A percentile compares a stretch with the other conserved stretches of the same genome.
phyloP scores from a whole-genome alignment of 2,113 vertebrate genomes.

The Megaptera novaeangliae region DNA sequence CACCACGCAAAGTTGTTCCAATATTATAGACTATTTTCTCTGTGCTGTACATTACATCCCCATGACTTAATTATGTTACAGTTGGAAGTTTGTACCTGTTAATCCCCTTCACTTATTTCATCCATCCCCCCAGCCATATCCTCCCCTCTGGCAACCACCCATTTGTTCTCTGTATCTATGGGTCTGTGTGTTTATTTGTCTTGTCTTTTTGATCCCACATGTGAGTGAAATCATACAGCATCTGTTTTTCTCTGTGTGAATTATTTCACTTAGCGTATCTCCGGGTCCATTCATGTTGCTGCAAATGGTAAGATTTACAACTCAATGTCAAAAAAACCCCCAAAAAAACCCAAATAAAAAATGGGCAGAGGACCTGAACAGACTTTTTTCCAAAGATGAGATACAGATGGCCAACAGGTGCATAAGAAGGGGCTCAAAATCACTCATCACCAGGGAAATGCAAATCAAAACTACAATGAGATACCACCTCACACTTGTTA shows the following conservation, averaged over 20 bases:
- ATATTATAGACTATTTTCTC: neutral
- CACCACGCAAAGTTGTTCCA: neutral
- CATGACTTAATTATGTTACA: neutral
- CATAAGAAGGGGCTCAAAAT: neutral
- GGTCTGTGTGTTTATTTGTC: neutral
- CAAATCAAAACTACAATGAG: neutral
- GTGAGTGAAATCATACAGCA: neutral
- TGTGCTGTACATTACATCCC: neutral
- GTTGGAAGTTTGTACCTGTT: neutral
- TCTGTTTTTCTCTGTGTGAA: neutral
- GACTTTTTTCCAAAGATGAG: neutral
- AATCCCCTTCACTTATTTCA: neutral
- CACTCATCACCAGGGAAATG: neutral
- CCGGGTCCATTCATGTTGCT: neutral
- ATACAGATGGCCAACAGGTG: neutral
- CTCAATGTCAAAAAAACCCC: neutral
- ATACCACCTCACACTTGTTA: neutral
- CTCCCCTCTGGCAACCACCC: neutral
- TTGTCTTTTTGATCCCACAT: neutral
- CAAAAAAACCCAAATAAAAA: neutral
- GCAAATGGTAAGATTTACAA: neutral
- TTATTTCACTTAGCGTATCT: neutral
- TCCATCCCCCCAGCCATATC: neutral
- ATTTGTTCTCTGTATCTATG: neutral
- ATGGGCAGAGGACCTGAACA: neutral